Evolutionary conservation across 2,797 vertebrate species (phyloP).

Genomic region (Bradypodion pumilum): DNA sequence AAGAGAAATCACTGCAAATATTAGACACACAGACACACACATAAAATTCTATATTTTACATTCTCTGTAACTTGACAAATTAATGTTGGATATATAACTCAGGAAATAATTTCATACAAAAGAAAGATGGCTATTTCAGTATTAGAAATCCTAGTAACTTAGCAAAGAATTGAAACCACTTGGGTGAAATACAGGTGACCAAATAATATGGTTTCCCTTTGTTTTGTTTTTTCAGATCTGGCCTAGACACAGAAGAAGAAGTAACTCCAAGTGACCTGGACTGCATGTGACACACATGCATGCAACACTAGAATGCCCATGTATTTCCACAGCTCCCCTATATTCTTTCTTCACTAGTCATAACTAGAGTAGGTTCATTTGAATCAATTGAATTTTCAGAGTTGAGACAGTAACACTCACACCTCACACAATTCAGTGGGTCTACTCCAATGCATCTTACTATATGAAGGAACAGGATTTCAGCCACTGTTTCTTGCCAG

Average conservation of each 20-base stretch:
- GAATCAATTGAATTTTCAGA: too few relatives aligned
- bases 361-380: too few relatives aligned
- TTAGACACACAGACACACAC: not conserved
- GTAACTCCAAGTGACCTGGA: not conserved
- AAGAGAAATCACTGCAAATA: not conserved
- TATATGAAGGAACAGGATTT: too few relatives aligned
- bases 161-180: constrained; percentile 18
- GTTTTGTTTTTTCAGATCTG: too few relatives aligned
- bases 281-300: not conserved
- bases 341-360: too few relatives aligned
- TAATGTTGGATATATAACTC: not conserved
- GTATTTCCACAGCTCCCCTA: not conserved
- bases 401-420: too few relatives aligned
- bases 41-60: not conserved
- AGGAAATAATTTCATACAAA: not conserved
- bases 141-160: not conserved
- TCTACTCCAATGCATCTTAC: too few relatives aligned
- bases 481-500: not conserved
- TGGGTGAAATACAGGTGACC: constrained; percentile 40
- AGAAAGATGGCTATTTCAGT: constrained; percentile 15
- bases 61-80: not conserved
- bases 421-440: too few relatives aligned
- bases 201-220: constrained; percentile 37
- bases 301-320: not conserved
- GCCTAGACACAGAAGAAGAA: constrained; percentile 18